Conservation (phyloP, 2,113 vertebrate species). For the Ceuthmochares aereus region DNA sequence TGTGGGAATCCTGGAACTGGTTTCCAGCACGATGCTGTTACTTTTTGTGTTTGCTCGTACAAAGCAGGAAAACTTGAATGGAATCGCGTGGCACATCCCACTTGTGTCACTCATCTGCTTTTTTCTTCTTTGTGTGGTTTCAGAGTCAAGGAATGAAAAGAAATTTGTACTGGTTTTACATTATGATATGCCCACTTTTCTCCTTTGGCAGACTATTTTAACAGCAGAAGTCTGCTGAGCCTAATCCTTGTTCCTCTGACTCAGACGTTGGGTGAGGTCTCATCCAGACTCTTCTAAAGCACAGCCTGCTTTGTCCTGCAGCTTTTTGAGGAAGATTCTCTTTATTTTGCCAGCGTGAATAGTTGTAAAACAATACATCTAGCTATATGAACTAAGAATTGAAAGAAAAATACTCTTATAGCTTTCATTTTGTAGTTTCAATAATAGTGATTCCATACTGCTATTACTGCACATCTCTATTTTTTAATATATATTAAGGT, state of each 20-base stretch:
- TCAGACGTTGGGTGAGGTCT: neutral
- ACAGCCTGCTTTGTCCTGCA: neutral
- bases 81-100: neutral
- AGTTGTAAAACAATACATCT: neutral
- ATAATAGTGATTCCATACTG: neutral
- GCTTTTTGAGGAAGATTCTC: neutral
- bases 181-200: neutral
- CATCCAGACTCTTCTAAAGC: neutral
- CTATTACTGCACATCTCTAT: neutral
- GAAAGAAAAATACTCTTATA: neutral
- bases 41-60: neutral
- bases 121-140: neutral
- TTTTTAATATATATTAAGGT: neutral
- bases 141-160: neutral
- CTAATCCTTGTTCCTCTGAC: neutral
- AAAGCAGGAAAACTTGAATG: neutral
- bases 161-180: neutral
- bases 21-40: neutral
- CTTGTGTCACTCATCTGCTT: neutral
- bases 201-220: neutral
- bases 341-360: neutral
- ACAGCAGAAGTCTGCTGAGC: neutral
- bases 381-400: neutral
- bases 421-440: neutral
- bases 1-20: neutral